These are phyloP conservation scores for Eurytoma californica DNA, from an alignment of 2,888 invertebrate species.

Conservation along the genomic window DNA sequence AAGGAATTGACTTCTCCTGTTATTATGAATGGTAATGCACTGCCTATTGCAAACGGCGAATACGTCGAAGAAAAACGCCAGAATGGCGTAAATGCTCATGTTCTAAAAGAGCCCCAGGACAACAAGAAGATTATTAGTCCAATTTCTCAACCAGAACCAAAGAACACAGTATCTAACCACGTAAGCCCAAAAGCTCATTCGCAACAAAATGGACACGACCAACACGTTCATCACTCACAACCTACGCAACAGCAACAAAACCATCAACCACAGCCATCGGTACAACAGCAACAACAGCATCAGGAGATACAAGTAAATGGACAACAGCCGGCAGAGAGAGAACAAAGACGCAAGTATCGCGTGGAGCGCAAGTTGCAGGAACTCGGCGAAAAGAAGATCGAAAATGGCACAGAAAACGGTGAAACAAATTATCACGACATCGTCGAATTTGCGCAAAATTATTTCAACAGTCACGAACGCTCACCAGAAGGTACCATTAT, in stretches of 20 bases:
- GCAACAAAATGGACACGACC: conserved; percentile 64
- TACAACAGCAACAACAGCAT: conserved; percentile 56
- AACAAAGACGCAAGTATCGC: conserved; percentile 87
- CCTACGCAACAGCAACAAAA: conserved; percentile 59
- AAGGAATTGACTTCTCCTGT: conserved; percentile 64
- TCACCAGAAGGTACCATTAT: conserved; percentile 92
- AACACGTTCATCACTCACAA: conserved; percentile 59
- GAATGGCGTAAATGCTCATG: not conserved
- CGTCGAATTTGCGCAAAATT: conserved; percentile 94
- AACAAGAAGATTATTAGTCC: conserved; percentile 41
- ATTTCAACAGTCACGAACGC: conserved; percentile 92
- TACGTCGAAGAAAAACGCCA: no score
- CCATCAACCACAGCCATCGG: conserved; percentile 60
- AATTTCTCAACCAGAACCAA: conserved; percentile 14
- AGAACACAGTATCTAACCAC: conserved; percentile 3
- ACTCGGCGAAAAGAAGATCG: conserved; percentile 79
- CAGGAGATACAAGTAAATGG: conserved; percentile 60
- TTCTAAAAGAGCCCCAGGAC: conserved; percentile 41
- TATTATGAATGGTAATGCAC: conserved; percentile 32
- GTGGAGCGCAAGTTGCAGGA: conserved; percentile 92
- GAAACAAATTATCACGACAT: conserved; percentile 83
- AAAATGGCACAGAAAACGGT: conserved; percentile 61
- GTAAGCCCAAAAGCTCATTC: conserved; percentile 59
- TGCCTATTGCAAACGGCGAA: conserved; percentile 4
- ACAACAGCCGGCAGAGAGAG: conserved; percentile 79